A percentile compares a stretch with the other conserved stretches of the same genome.
phyloP scores from a whole-genome alignment of 2,888 invertebrate genomes.

The Reticulitermes lucifugus region DNA sequence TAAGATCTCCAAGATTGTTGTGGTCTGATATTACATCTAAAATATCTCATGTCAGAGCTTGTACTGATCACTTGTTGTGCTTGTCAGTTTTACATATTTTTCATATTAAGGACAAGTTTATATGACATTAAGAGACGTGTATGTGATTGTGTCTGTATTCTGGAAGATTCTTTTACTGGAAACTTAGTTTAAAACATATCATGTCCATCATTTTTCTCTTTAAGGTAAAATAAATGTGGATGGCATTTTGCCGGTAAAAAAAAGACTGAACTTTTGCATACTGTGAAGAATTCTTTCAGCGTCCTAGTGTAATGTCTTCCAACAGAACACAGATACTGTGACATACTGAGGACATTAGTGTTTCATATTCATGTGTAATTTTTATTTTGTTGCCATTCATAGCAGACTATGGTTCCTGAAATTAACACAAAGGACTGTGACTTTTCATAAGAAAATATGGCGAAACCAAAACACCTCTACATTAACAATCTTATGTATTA shows the following conservation, averaged over 20 bases:
- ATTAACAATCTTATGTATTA: neutral
- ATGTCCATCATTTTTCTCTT: neutral
- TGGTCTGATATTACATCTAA: neutral
- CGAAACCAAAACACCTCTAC: neutral
- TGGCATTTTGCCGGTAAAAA: neutral
- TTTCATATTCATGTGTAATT: neutral
- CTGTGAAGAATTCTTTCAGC: neutral
- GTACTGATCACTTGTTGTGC: neutral
- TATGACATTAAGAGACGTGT: neutral
- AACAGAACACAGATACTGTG: neutral
- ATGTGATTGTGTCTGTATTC: constrained; percentile 1
- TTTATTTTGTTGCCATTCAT: neutral
- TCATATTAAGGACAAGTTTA: neutral
- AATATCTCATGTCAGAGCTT: neutral
- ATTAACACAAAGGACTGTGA: neutral
- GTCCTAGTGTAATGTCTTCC: neutral
- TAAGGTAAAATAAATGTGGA: neutral
- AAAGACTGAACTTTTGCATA: constrained; percentile 6
- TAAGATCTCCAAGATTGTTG: neutral
- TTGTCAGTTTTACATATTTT: neutral
- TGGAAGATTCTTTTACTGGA: neutral
- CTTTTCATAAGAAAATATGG: neutral
- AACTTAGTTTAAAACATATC: neutral
- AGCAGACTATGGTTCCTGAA: neutral
- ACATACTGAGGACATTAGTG: neutral